Evolutionary conservation across 2,888 invertebrate species (phyloP).

Genomic region (Acronicta psi): DNA sequence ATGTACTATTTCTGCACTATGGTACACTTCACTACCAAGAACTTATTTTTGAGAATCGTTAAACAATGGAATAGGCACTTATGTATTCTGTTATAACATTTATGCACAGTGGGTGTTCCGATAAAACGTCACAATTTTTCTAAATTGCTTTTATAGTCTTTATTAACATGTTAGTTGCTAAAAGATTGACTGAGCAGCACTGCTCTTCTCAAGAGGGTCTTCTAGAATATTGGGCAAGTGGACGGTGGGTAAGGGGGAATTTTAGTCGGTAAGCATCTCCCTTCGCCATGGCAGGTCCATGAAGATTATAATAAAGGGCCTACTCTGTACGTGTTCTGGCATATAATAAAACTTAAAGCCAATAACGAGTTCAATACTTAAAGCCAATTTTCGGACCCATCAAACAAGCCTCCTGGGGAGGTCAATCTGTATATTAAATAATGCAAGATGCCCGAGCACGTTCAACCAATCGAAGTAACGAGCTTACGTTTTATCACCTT

Average conservation of each 20-base stretch:
- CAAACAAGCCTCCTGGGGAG: conserved; percentile 30
- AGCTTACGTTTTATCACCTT: conserved; percentile 63
- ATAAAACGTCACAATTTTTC: not conserved
- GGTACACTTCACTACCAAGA: not conserved
- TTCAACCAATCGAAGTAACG: conserved; percentile 61
- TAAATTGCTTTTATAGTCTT: not conserved
- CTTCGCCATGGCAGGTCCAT: too few species aligned
- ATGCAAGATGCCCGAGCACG: conserved; percentile 47
- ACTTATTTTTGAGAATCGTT: conserved; percentile 24
- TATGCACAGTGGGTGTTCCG: conserved; percentile 7
- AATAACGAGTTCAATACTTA: conserved; percentile 5
- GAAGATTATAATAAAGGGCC: too few species aligned
- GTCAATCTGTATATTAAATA: conserved; percentile 52
- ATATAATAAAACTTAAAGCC: too few species aligned
- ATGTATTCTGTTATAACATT: conserved; percentile 11
- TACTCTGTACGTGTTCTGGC: not conserved
- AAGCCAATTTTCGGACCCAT: conserved; percentile 18
- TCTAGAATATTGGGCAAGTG: too few species aligned
- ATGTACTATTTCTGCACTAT: conserved; percentile 33
- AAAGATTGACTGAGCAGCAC: not conserved
- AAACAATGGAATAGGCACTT: conserved; percentile 21
- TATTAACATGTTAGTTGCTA: not conserved
- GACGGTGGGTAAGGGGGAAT: too few species aligned
- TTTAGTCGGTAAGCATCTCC: too few species aligned
- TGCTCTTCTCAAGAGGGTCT: too few species aligned